Evolutionary conservation across 2,113 vertebrate species (phyloP).

Genomic region (Anthoscopus minutus): DNA sequence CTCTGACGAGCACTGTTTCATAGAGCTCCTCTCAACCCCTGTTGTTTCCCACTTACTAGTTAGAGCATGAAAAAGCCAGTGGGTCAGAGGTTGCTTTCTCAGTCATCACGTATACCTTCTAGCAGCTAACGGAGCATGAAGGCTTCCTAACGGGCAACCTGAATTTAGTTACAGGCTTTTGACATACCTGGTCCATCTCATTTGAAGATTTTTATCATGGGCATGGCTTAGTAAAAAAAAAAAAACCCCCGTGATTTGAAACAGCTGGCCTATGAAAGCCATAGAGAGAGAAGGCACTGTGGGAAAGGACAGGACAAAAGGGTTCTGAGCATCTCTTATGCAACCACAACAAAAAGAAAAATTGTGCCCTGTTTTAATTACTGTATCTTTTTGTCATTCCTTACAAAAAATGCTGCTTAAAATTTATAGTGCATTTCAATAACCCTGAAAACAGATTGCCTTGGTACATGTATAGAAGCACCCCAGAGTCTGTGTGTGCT

Average conservation of each 20-base stretch:
- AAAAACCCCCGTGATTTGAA: background rate
- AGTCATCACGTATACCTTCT: background rate
- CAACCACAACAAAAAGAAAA: conserved; percentile 21
- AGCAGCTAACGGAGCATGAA: background rate
- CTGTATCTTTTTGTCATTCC: background rate
- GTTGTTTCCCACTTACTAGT: conserved; percentile 64
- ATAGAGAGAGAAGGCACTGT: background rate
- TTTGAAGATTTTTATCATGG: background rate
- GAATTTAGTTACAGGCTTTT: conserved; percentile 30
- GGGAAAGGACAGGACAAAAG: background rate
- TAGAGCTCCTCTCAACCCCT: conserved; percentile 46
- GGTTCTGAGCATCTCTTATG: background rate
- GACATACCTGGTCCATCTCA: background rate
- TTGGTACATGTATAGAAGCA: background rate
- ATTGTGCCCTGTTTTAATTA: background rate
- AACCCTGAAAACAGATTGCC: conserved; percentile 37
- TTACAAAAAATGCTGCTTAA: background rate
- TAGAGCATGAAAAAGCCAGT: conserved; percentile 58
- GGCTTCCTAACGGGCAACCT: conserved; percentile 3
- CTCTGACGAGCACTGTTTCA: conserved; percentile 37
- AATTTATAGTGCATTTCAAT: conserved; percentile 37
- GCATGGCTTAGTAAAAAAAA: background rate
- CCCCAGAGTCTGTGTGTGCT: background rate
- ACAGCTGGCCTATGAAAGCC: background rate
- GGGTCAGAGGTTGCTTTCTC: conserved; percentile 50